Percentiles rank a stretch among this genome's conserved stretches.
Evolutionary conservation across 2,888 invertebrate species (phyloP).

Genomic region (Camponotus fellah): DNA sequence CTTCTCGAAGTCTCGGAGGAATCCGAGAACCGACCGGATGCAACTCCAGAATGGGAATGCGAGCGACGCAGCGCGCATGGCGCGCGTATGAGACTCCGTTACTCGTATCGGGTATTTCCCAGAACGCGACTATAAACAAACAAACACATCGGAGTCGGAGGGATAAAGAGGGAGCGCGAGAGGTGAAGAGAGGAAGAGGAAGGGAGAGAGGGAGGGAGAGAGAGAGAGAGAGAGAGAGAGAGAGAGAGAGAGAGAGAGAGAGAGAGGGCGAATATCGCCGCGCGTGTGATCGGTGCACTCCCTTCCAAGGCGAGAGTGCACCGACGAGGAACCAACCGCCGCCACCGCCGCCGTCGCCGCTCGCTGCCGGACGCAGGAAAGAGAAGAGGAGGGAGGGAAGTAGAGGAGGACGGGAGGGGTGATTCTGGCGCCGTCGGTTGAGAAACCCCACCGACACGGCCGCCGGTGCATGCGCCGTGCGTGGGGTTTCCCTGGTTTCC

Average conservation of each 20-base stretch:
- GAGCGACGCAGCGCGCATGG: slow-evolving; percentile 68
- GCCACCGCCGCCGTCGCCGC: slow-evolving; percentile 28
- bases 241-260: slow-evolving; percentile 5
- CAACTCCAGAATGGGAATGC: slow-evolving; percentile 84
- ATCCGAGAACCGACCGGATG: slow-evolving; percentile 80
- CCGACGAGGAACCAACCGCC: slow-evolving; percentile 60
- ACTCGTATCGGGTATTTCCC: slow-evolving; percentile 84
- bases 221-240: slow-evolving; percentile 48
- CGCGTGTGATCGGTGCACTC: slow-evolving; percentile 74
- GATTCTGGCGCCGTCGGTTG: slow-evolving; percentile 82
- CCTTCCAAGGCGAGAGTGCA: slow-evolving; percentile 73
- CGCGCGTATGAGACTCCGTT: slow-evolving; percentile 80
- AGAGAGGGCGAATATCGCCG: slow-evolving; percentile 60
- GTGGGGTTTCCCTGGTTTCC: slow-evolving; percentile 70
- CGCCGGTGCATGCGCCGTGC: slow-evolving; percentile 74
- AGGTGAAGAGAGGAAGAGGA: neutral
- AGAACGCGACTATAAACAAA: slow-evolving; percentile 85
- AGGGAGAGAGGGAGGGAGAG: neutral
- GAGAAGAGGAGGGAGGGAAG: slow-evolving; percentile 23
- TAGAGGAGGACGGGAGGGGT: slow-evolving; percentile 51
- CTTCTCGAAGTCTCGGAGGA: slow-evolving; percentile 62
- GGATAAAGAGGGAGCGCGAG: slow-evolving; percentile 52
- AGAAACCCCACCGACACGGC: slow-evolving; percentile 69
- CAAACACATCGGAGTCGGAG: slow-evolving; percentile 74
- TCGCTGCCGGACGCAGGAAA: slow-evolving; percentile 39